phyloP scores from a whole-genome alignment of 2,797 vertebrate genomes.

The Pangasius sanitwongsei region DNA sequence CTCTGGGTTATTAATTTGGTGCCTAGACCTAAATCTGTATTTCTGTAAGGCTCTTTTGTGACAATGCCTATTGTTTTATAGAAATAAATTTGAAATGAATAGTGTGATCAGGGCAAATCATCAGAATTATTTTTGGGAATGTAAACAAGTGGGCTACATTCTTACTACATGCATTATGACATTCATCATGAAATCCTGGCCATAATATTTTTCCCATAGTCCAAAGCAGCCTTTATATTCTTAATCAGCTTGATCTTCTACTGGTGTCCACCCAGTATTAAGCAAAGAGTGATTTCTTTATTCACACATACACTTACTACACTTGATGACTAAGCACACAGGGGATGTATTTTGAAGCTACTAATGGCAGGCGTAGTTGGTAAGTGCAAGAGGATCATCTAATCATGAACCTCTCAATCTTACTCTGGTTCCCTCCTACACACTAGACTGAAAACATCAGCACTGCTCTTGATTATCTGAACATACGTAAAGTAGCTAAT shows the following conservation, averaged over 20 bases:
- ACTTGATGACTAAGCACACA: not conserved
- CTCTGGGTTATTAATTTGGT: no score
- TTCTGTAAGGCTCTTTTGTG: not conserved
- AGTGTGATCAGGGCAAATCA: not conserved
- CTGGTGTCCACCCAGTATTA: not conserved
- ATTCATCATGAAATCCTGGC: not conserved
- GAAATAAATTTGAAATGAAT: not conserved
- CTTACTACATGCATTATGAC: not conserved
- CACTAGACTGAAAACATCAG: not conserved
- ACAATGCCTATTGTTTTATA: not conserved
- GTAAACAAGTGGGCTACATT: not conserved
- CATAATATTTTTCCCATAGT: not conserved
- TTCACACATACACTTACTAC: not conserved
- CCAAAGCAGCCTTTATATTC: not conserved
- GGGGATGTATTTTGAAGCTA: not conserved
- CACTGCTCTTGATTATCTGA: not conserved
- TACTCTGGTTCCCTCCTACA: not conserved
- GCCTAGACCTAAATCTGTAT: no score
- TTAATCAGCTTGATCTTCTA: not conserved
- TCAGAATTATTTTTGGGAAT: not conserved
- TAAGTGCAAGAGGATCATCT: not conserved
- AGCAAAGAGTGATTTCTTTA: not conserved
- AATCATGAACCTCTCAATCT: not conserved
- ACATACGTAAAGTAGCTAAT: not conserved
- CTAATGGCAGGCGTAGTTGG: not conserved